phyloP scores from a whole-genome alignment of 2,113 vertebrate genomes.

The Sprattus sprattus region DNA sequence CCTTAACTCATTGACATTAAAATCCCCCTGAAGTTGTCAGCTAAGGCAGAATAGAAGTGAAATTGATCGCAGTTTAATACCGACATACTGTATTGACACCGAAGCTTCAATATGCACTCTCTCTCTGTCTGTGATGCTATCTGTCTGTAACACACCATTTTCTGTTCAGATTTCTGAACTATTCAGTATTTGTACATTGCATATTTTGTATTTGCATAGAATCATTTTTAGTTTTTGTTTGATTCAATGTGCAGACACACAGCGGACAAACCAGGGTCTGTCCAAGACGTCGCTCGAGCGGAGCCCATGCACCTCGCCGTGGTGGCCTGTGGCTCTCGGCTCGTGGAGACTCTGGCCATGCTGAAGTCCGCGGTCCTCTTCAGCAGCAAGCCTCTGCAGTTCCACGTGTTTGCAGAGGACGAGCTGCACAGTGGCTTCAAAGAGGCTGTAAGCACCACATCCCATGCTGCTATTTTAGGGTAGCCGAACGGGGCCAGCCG shows the following conservation, averaged over 20 bases:
- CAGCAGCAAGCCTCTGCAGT: conserved; percentile 80
- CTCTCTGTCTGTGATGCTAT: background rate
- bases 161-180: background rate
- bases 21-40: background rate
- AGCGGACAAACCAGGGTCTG: conserved; percentile 23
- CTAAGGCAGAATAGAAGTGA: too few species aligned
- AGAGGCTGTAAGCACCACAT: conserved; percentile 73
- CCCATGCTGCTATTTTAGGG: background rate
- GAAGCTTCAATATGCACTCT: background rate
- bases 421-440: conserved; percentile 84
- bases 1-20: background rate
- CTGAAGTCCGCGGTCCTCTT: conserved; percentile 90
- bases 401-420: conserved; percentile 95
- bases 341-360: conserved; percentile 93
- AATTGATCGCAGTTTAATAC: too few species aligned
- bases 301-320: conserved; percentile 87
- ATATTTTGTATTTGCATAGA: too few species aligned
- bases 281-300: conserved; percentile 25
- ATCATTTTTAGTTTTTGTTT: too few species aligned
- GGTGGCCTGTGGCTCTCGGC: conserved; percentile 89
- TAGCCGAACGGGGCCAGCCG: background rate
- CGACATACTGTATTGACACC: too few species aligned
- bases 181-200: background rate
- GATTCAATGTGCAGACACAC: conserved; percentile 25
- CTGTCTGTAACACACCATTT: background rate